Conservation (phyloP, 1,140 invertebrate genomes). For the Trichoplusia ni region DNA sequence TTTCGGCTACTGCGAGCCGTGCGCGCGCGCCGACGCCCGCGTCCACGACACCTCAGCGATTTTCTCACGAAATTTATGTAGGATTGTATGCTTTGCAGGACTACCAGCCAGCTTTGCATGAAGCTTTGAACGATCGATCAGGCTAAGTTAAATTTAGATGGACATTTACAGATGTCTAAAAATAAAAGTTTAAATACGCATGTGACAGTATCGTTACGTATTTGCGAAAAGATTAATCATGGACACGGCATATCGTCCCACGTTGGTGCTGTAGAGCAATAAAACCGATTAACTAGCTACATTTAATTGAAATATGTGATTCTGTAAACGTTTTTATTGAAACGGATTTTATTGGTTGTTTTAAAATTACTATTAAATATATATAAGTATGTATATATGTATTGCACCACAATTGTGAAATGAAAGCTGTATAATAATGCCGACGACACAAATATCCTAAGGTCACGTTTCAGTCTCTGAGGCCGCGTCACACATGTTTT, state of each 20-base stretch:
- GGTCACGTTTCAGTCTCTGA: constrained; percentile 5
- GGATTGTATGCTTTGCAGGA: constrained; percentile 11
- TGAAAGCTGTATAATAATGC: not conserved
- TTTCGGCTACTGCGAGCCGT: constrained; percentile 52
- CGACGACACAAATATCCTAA: constrained; percentile 1
- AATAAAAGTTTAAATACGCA: constrained; percentile 15
- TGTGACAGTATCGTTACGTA: constrained; percentile 16
- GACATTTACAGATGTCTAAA: constrained; percentile 11
- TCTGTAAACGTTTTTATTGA: not conserved
- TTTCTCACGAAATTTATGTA: constrained; percentile 12
- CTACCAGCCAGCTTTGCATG: constrained; percentile 29
- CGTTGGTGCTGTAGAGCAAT: not conserved
- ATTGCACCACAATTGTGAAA: constrained; percentile 17
- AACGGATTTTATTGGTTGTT: no score
- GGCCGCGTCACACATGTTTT: constrained; percentile 15
- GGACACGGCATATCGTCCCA: constrained; percentile 5
- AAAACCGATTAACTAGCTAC: constrained; percentile 2
- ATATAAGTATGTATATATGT: not conserved
- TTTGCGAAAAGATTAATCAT: constrained; percentile 19
- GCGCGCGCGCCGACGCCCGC: constrained; percentile 7
- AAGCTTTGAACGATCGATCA: not conserved
- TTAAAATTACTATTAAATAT: not conserved
- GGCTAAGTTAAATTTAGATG: not conserved
- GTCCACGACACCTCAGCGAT: not conserved
- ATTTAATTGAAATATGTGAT: constrained; percentile 2